Evolutionary conservation across 1,140 invertebrate genomes (phyloP), one percentile per base, ranked within the genome.

Genomic region (Penaeus vannamei): DNA sequence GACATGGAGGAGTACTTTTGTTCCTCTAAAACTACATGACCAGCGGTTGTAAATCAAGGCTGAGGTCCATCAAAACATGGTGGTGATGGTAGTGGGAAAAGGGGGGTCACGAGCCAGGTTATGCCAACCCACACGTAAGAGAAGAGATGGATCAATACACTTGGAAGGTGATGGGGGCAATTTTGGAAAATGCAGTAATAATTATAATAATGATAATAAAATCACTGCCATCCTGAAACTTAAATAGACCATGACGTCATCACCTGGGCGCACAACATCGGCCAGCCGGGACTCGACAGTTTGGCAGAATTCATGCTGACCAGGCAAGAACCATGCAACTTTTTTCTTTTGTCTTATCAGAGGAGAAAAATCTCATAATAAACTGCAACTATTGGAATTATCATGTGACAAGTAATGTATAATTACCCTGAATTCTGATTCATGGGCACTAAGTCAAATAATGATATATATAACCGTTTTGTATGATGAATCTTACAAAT

Each of bases 201-300:
- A 29, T 76, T 29, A 76, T 36, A 32, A 36, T 36, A 76, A 32
- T 29, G 4, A 20, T 36, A 36, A 42, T 42, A 72, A 72, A 72
- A 26, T 72, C 69, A 72, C 26, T 32, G 32, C n/a, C 69, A 76
- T 76, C 72, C 29, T 76, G 29, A 76, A 32, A 29, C 60, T 29
- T 53, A 53, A 80, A 72, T 59, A 36, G 83, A 76, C 87, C 87
- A 89, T 80, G 87, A 89, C 83, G 76, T 89, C 87, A 89, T 84
- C 87, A 89, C 84, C 84, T 83, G 82, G 87, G 87, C 77, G 87
- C 87, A 89, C 87, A 89, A 89, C 87, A 89, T 89, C 87, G 87
- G 87, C 87, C 87, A 62, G 53, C 84, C 82, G 81, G 83, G 77
- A 89, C 81, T 84, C 82, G 46, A 87, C 86, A 87, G 61, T 53